A percentile compares a stretch with the other conserved stretches of the same genome.
phyloP scores from a whole-genome alignment of 2,888 invertebrate species.

The Ellobium chinense region DNA sequence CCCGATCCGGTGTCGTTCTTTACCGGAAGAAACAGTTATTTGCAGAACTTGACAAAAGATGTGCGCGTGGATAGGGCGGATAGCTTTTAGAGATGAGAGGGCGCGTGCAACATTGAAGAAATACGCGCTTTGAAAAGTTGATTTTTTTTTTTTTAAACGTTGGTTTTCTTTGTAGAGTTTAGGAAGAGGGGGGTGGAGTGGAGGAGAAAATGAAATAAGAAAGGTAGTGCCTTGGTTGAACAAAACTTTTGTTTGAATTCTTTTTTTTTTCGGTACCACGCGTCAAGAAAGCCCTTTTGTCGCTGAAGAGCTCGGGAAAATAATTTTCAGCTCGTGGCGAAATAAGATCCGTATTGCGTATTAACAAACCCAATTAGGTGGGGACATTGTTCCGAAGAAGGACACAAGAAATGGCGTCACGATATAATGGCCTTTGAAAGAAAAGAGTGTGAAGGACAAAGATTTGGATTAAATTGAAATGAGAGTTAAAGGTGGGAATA shows the following conservation, averaged over 20 bases:
- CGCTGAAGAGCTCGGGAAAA: background rate
- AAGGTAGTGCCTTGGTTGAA: background rate
- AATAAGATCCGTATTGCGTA: background rate
- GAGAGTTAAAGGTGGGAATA: too few species aligned
- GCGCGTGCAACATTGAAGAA: background rate
- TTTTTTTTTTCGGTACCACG: background rate
- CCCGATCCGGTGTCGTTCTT: background rate
- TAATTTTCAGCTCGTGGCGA: background rate
- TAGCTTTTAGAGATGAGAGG: background rate
- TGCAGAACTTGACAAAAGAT: slow-evolving; percentile 30
- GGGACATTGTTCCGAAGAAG: background rate
- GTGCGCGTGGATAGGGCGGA: background rate
- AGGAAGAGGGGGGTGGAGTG: too few species aligned
- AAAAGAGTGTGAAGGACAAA: background rate
- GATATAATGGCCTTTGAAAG: background rate
- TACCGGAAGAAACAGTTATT: slow-evolving; percentile 14
- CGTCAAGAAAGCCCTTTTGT: background rate
- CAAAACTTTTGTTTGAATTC: background rate
- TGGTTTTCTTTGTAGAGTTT: too few species aligned
- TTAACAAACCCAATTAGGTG: background rate
- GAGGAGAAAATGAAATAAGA: too few species aligned
- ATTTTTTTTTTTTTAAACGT: too few species aligned
- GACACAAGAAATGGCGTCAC: background rate
- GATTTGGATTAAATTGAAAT: background rate
- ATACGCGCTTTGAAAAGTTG: background rate